Conservation (phyloP, 2,113 vertebrate species). For the Brachyistius frenatus region DNA sequence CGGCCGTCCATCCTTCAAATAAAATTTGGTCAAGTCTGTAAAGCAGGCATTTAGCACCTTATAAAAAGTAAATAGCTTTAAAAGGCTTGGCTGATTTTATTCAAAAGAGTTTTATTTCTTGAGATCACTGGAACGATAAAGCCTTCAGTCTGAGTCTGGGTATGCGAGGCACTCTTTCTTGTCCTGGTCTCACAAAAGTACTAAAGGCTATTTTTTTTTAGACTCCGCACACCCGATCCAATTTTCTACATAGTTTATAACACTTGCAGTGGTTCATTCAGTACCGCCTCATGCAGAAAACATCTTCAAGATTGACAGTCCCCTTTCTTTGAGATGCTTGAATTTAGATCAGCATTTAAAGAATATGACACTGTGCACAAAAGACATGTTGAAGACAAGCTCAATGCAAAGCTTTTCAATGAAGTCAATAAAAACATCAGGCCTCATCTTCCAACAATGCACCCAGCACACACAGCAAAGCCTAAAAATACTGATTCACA, state of each 20-base stretch:
- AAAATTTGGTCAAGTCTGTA: neutral
- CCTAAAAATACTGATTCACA: slow-evolving; percentile 44
- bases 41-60: neutral
- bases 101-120: neutral
- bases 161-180: slow-evolving; percentile 4
- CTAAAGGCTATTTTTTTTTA: slow-evolving; percentile 28
- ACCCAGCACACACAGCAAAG: slow-evolving; percentile 15
- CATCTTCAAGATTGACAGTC: slow-evolving; percentile 38
- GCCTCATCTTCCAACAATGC: slow-evolving; percentile 42
- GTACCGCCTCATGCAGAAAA: slow-evolving; percentile 15
- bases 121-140: slow-evolving; percentile 6
- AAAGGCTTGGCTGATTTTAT: neutral
- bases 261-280: slow-evolving; percentile 23
- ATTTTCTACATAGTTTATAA: slow-evolving; percentile 26
- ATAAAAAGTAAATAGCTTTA: neutral
- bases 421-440: slow-evolving; percentile 45
- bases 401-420: slow-evolving; percentile 38
- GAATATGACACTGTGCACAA: slow-evolving; percentile 36
- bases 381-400: slow-evolving; percentile 24
- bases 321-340: slow-evolving; percentile 34
- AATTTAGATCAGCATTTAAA: slow-evolving; percentile 47
- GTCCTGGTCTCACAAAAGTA: slow-evolving; percentile 10
- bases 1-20: neutral
- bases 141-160: neutral
- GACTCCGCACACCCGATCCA: neutral